Evolutionary conservation across 2,888 invertebrate species (phyloP).

Genomic region (Hirtodrosophila cameraria): DNA sequence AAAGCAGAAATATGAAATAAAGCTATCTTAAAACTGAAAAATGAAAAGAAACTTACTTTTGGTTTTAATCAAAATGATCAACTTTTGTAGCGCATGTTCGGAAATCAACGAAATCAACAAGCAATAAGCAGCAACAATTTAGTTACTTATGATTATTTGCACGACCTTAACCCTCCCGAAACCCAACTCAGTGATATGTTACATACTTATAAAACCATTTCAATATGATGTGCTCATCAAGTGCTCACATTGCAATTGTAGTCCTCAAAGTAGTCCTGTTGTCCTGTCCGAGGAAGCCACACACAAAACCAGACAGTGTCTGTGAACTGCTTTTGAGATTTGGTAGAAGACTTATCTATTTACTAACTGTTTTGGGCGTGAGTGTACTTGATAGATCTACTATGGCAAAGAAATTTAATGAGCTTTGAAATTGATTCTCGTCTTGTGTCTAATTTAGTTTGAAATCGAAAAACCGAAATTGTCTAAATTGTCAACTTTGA

Average conservation of each 20-base stretch:
- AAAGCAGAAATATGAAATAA: no score
- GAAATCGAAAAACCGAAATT: conserved; percentile 43
- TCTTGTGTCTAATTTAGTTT: conserved; percentile 61
- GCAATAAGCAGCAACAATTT: conserved; percentile 32
- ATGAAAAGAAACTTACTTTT: no score
- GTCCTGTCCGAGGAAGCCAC: conserved; percentile 19
- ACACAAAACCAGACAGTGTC: not conserved
- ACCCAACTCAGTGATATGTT: conserved; percentile 2
- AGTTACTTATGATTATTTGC: conserved; percentile 54
- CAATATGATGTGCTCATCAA: conserved; percentile 17
- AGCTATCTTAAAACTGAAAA: no score
- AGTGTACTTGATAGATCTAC: not conserved
- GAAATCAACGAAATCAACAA: not conserved
- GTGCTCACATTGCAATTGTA: conserved; percentile 22
- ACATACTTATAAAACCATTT: conserved; percentile 14
- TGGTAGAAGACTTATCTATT: conserved; percentile 20
- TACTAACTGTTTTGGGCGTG: not conserved
- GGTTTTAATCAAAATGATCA: not conserved
- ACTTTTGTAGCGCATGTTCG: conserved; percentile 9
- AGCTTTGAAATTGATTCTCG: conserved; percentile 73
- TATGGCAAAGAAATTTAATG: conserved; percentile 53
- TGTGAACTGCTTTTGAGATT: conserved; percentile 19
- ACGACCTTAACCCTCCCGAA: conserved; percentile 53
- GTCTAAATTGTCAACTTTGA: conserved; percentile 39
- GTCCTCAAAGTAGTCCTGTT: not conserved